phyloP scores from a whole-genome alignment of 2,888 invertebrate species.

The Leistus spinibarbis region DNA sequence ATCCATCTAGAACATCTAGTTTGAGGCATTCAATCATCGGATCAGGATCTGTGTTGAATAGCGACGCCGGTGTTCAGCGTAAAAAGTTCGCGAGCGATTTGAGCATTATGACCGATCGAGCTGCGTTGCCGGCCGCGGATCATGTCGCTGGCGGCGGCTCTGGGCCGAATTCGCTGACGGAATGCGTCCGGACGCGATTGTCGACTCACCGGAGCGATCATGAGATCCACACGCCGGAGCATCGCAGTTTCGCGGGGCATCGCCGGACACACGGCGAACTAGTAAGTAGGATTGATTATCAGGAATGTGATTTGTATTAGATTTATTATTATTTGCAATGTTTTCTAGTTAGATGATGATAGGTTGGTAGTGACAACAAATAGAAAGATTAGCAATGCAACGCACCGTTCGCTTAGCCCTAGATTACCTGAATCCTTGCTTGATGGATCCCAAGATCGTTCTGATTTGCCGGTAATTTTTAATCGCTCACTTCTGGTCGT shows the following conservation, averaged over 20 bases:
- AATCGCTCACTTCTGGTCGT: background rate
- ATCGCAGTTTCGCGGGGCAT: slow-evolving; percentile 56
- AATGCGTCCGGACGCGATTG: slow-evolving; percentile 52
- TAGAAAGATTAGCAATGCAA: slow-evolving; percentile 47
- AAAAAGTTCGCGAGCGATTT: slow-evolving; percentile 66
- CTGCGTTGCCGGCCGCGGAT: slow-evolving; percentile 29
- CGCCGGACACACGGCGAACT: background rate
- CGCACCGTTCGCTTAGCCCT: slow-evolving; percentile 46
- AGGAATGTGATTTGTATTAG: background rate
- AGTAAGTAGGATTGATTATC: background rate
- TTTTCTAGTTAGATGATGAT: slow-evolving; percentile 48
- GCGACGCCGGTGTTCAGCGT: slow-evolving; percentile 45
- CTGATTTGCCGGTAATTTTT: slow-evolving; percentile 40
- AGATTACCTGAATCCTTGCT: slow-evolving; percentile 37
- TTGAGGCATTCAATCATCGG: slow-evolving; percentile 70
- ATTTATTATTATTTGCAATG: background rate
- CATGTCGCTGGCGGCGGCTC: slow-evolving; percentile 40
- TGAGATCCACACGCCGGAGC: slow-evolving; percentile 68
- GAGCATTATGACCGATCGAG: slow-evolving; percentile 59
- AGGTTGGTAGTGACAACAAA: slow-evolving; percentile 53
- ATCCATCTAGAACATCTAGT: slow-evolving; percentile 69
- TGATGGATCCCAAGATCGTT: slow-evolving; percentile 40
- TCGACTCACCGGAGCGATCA: slow-evolving; percentile 66
- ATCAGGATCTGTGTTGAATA: slow-evolving; percentile 57
- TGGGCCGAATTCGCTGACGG: slow-evolving; percentile 51